Base-by-base conservation (phyloP, 1,140 invertebrate species). In the Euwallacea fornicatus region DNA sequence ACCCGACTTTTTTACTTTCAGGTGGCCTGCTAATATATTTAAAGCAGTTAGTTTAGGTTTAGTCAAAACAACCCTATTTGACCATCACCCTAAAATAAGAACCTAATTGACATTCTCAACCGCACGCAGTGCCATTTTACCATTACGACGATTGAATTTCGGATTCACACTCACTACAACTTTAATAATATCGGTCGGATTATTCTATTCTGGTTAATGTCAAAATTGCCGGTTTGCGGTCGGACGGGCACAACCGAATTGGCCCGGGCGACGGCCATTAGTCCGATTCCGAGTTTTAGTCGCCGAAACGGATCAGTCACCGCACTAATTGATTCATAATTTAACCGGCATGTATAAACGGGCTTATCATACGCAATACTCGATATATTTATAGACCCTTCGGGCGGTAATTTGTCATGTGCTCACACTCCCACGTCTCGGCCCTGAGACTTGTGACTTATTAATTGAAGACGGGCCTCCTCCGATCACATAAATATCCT, bases 401-500 rank as follows among this genome's bases (percentile, higher is more conserved):
- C 46, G 46, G 46, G 46, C 9, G 46, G 46, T 13, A 50, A 56
- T 56, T 33, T 15, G 55, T 56, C 55, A 56, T 56, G 55, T 56
- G 55, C 55, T 56, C 55, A 16, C 55, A 56, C 55, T 56, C 55
- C 55, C 55, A 56, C 55, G 55, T 56, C 55, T 13, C 55, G 55
- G 55, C 10, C 46, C n/a, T 13, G 55, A 56, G 21, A 56, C 55
- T 56, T 56, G 55, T 56, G 55, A 56, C 55, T 56, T 61, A 42
- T 61, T 63, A 63, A 63, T 46, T 63, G 16, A 46, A 43, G 61
- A 63, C 42, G n/a, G 44, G 61, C 42, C 58, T 50, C 46, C 46
- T 56, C 61, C 61, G 61, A 63, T 63, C 61, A 21, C 44, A 63
- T 63, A 63, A 46, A 63, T 63, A 63, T 63, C 61, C 7, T 63